phyloP scores from a whole-genome alignment of 2,888 invertebrate genomes.

The Mechanitis messenoides region DNA sequence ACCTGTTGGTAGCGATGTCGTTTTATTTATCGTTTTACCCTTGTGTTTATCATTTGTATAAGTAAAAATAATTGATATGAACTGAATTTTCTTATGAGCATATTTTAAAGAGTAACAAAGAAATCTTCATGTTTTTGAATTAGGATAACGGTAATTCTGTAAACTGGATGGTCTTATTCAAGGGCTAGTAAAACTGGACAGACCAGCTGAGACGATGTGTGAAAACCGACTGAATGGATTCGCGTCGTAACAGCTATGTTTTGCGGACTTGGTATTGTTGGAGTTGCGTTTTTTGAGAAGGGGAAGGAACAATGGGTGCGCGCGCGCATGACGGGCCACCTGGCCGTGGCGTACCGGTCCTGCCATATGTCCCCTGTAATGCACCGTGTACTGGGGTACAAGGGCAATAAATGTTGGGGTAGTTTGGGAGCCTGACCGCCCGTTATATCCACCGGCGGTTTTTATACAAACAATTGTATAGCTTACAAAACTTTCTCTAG shows the following conservation, averaged over 20 bases:
- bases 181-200: constrained; percentile 16
- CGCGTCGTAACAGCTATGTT: constrained; percentile 38
- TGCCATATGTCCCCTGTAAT: constrained; percentile 59
- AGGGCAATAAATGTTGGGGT: constrained; percentile 13
- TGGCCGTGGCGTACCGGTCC: constrained; percentile 69
- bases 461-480: neutral
- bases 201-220: constrained; percentile 30
- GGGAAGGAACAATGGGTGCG: constrained; percentile 66
- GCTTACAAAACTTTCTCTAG: neutral
- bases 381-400: constrained; percentile 28
- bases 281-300: constrained; percentile 32
- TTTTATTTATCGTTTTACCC: constrained; percentile 1
- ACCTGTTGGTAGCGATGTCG: neutral
- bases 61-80: neutral
- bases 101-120: neutral
- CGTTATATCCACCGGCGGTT: neutral
- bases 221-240: constrained; percentile 32
- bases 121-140: neutral
- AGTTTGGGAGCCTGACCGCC: constrained; percentile 1
- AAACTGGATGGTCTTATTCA: constrained; percentile 8
- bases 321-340: constrained; percentile 74
- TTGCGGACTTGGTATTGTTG: constrained; percentile 56
- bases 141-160: constrained; percentile 2
- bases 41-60: neutral
- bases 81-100: neutral